These are phyloP conservation scores for Parnassius orleans DNA, from an alignment of 2,888 invertebrate species.

Conservation along the genomic window DNA sequence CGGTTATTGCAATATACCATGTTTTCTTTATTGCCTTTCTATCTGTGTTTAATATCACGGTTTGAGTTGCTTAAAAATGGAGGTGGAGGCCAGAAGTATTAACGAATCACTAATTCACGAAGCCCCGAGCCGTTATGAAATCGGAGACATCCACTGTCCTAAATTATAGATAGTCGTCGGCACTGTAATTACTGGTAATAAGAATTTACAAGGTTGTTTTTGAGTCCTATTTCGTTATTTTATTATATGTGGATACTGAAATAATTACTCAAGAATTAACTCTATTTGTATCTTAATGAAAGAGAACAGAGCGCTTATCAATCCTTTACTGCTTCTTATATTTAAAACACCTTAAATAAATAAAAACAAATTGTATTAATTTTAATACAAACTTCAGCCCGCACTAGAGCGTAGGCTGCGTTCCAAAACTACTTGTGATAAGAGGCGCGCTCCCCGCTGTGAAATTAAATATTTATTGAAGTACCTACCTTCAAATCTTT, in stretches of 20 bases:
- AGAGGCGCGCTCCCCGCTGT: neutral
- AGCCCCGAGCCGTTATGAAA: conserved; percentile 5
- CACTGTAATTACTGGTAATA: neutral
- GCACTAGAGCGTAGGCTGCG: neutral
- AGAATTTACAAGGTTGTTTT: too few relatives aligned
- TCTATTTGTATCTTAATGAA: too few relatives aligned
- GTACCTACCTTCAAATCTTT: neutral
- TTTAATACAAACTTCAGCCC: neutral
- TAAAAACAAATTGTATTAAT: neutral
- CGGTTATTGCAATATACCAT: too few relatives aligned
- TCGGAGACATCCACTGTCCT: neutral
- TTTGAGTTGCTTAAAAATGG: too few relatives aligned
- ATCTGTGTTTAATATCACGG: neutral
- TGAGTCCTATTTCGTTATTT: too few relatives aligned
- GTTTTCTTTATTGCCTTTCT: too few relatives aligned
- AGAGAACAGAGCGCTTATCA: too few relatives aligned
- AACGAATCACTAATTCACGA: neutral
- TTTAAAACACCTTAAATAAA: neutral
- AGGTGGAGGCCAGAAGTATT: neutral
- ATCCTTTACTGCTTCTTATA: too few relatives aligned
- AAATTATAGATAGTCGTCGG: neutral
- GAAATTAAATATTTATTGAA: neutral
- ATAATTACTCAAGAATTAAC: too few relatives aligned
- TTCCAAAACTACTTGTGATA: neutral
- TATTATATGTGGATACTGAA: too few relatives aligned